phyloP scores from a whole-genome alignment of 2,888 invertebrate genomes.

The Diachrysia chrysitis region DNA sequence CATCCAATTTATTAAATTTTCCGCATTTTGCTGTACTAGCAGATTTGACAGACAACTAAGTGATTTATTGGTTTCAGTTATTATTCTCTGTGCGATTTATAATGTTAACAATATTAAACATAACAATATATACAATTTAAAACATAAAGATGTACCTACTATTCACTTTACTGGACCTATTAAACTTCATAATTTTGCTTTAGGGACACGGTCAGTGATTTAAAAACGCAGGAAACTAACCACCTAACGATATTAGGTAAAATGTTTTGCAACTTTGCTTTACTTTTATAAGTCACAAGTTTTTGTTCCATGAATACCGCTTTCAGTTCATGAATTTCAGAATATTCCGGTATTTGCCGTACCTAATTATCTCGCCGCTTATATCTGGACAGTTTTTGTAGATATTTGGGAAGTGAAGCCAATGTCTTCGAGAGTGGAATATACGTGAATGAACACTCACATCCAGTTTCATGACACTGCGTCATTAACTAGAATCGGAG shows the following conservation, averaged over 20 bases:
- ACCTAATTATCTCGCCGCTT: slow-evolving; percentile 19
- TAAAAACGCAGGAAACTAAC: no score
- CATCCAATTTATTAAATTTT: slow-evolving; percentile 6
- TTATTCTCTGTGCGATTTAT: no score
- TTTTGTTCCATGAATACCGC: slow-evolving; percentile 1
- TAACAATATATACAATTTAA: no score
- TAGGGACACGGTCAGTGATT: no score
- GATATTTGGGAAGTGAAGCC: not conserved
- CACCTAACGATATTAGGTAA: no score
- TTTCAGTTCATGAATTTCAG: slow-evolving; percentile 21
- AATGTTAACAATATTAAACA: no score
- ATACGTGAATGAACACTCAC: slow-evolving; percentile 2
- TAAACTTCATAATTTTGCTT: no score
- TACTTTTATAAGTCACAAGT: slow-evolving; percentile 12
- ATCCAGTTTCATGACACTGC: not conserved
- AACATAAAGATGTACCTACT: no score
- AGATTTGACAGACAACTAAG: no score
- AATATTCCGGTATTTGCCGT: slow-evolving; percentile 28
- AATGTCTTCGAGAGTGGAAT: slow-evolving; percentile 8
- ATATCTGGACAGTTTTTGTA: slow-evolving; percentile 11
- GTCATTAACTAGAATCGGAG: slow-evolving; percentile 11
- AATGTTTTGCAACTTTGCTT: slow-evolving; percentile 11
- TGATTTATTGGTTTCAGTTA: no score
- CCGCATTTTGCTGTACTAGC: not conserved
- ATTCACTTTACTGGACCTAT: no score